A percentile compares a stretch with the other conserved stretches of the same genome.
These are phyloP conservation scores for Halocynthia roretzi DNA, from an alignment of 23 tunicate species.

Conservation along the genomic window DNA sequence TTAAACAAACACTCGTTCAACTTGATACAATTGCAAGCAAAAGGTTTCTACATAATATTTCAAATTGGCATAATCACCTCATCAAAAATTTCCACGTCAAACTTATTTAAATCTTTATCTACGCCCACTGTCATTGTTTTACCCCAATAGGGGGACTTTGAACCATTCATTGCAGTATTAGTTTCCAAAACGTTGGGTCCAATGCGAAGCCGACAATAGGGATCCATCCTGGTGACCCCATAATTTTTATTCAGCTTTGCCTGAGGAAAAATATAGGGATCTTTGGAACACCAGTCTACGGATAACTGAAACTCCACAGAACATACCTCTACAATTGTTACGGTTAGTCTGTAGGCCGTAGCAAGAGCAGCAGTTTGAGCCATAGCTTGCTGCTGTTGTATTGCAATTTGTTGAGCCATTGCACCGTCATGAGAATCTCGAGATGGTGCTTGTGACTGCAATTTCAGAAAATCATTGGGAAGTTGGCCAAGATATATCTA, in stretches of 20 bases:
- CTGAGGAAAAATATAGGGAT: neutral
- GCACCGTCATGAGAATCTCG: constrained; percentile 9
- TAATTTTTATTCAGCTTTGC: constrained; percentile 73
- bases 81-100: constrained; percentile 77
- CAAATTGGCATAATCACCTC: constrained; percentile 25
- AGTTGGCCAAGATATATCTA: constrained; percentile 79
- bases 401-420: constrained; percentile 49
- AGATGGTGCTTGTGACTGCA: constrained; percentile 12
- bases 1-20: neutral
- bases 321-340: constrained; percentile 65
- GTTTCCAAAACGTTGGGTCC: constrained; percentile 78
- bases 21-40: too few species aligned
- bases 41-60: too few species aligned
- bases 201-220: constrained; percentile 71
- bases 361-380: constrained; percentile 17
- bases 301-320: too few species aligned
- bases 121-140: constrained; percentile 54
- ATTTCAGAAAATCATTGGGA: constrained; percentile 59
- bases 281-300: too few species aligned
- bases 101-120: constrained; percentile 30
- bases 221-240: constrained; percentile 89
- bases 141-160: constrained; percentile 78
- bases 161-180: constrained; percentile 62
- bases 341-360: constrained; percentile 33
- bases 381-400: constrained; percentile 51